Base-by-base conservation (phyloP, 2,888 invertebrate species). In the Rhingia campestris region DNA sequence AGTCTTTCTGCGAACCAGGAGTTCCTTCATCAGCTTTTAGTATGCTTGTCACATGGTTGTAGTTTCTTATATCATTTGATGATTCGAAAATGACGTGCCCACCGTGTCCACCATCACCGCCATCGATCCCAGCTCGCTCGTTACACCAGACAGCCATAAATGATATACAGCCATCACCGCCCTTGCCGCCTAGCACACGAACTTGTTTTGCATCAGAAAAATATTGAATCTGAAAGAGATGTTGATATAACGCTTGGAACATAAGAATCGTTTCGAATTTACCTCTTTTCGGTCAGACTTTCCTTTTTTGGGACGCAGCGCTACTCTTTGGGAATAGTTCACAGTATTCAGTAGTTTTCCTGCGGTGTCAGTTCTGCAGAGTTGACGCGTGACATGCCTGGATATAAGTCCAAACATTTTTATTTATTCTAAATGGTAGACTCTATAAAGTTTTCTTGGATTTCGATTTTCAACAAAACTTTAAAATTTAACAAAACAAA, bases 71-170 rank as follows among this genome's bases (percentile, higher is more conserved):
- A 67, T 95, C 92, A 37, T 91, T 90, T 0, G 94, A 92, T 0
- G 97, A 96, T 94, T 90, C 92, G 86, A 99, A 96, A 70, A 99
- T 94, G 1, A 99, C 95, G 92, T 99, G 99, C 0, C 97, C 99
- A 0, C 99, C 99, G 89, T 96, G 94, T 0, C 99, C 99, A 0
- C 99, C 99, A 91, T 99, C 98, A 0, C 99, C 99, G 12, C 88
- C 99, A 91, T 98, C 97, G 0, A 98, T 99, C 0, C 99, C 99
- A 0, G 97, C 99, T 74, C 93, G 93, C 85, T 98, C 98, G 88
- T 98, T 98, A 67, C 93, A 93, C 93, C 95, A 97, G 6, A 95
- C 92, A 81, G 95, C 94, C 5, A 97, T 92, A 90, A 99, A 98
- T 0, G 97, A 97, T 70, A 98, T 94, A 87, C 95, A 95, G 0